Conservation (phyloP, 37 sponge, comb jelly and placozoan genomes). For the Petrosia ficiformis region DNA sequence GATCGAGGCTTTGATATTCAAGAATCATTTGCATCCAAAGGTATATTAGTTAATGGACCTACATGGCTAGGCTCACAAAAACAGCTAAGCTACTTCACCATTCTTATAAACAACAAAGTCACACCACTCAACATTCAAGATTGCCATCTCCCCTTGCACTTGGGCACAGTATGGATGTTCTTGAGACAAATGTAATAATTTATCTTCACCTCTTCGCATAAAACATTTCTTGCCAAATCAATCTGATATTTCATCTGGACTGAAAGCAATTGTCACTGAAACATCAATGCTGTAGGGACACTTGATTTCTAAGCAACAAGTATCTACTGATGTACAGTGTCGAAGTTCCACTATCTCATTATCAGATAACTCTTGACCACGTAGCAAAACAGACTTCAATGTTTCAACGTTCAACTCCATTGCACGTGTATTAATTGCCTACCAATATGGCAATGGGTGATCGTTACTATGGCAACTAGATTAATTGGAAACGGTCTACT, state of each 20-base stretch:
- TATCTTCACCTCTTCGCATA: slow-evolving; percentile 2
- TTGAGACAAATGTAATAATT: background rate
- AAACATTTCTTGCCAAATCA: slow-evolving; percentile 21
- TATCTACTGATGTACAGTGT: background rate
- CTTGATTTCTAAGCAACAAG: slow-evolving; percentile 23
- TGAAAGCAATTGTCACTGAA: background rate
- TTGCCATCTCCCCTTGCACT: slow-evolving; percentile 45
- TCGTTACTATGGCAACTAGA: background rate
- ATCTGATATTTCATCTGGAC: slow-evolving; percentile 12
- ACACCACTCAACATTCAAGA: slow-evolving; percentile 21
- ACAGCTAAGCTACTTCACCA: slow-evolving; percentile 10
- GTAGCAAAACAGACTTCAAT: background rate
- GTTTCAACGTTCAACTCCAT: background rate
- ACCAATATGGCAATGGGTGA: background rate
- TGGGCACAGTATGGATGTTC: slow-evolving; percentile 20
- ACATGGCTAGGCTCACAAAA: background rate
- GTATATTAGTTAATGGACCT: slow-evolving; percentile 12
- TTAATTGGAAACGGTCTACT: slow-evolving; percentile 13
- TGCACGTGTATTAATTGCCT: background rate
- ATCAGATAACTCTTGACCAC: background rate
- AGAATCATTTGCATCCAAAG: slow-evolving; percentile 23
- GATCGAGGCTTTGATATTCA: slow-evolving; percentile 38
- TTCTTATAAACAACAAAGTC: slow-evolving; percentile 8
- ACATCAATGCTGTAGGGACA: slow-evolving; percentile 32
- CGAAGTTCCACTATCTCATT: background rate